phyloP scores from a whole-genome alignment of 2,888 invertebrate genomes.

The Ecliptopera silaceata region DNA sequence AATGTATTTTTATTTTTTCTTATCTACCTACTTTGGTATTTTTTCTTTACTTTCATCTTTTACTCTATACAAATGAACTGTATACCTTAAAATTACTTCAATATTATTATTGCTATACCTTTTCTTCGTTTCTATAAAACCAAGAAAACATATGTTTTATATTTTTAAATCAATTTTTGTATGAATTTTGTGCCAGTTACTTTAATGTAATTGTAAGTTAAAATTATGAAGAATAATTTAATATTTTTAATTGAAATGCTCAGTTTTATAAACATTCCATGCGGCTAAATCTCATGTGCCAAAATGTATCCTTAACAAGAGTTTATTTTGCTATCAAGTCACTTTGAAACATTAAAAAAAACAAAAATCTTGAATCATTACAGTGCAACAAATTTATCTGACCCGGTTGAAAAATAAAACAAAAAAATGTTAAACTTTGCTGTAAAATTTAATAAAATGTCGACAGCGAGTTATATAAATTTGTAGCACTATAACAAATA shows the following conservation, averaged over 20 bases:
- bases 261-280: conserved; percentile 52
- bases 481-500: no score
- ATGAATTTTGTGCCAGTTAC: conserved; percentile 79
- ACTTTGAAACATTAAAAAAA: neutral
- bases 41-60: no score
- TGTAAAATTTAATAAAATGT: no score
- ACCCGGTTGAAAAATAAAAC: no score
- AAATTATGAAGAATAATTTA: conserved; percentile 32
- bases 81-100: neutral
- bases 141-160: conserved; percentile 3
- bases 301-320: conserved; percentile 46
- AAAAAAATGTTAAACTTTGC: no score
- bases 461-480: no score
- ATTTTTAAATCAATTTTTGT: conserved; percentile 49
- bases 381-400: no score
- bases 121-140: neutral
- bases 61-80: no score
- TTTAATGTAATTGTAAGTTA: conserved; percentile 49
- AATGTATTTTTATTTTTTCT: no score
- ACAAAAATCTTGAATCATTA: neutral
- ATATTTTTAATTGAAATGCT: conserved; percentile 55
- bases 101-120: neutral
- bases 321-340: conserved; percentile 7
- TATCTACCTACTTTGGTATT: no score
- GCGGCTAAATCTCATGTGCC: conserved; percentile 64